Evolutionary conservation across 2,888 invertebrate species (phyloP), one percentile per base, ranked within the genome.

Genomic region (Cataglyphis rosenhaueri): DNA sequence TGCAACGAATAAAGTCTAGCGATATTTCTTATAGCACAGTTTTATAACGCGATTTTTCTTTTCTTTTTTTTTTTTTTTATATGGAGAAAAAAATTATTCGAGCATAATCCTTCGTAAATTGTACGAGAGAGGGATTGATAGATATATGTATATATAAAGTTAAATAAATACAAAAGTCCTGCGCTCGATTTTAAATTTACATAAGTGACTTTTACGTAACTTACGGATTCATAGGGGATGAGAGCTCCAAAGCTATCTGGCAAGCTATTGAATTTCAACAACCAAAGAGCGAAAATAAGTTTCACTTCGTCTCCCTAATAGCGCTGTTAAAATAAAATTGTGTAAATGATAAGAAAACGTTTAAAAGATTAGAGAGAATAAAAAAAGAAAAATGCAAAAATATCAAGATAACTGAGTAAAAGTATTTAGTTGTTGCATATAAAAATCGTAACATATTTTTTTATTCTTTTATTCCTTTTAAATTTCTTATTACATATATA

Each of bases 251-350:
- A 75, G n/a, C 38, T 75, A 29, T 65, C 25, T 10, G 62, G 10
- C 32, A 12, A 48, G 44, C 21, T 75, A 62, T 75, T 62, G 74
- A 62, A 62, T 75, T 48, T 75, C 48, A 48, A 75, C 32, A 75
- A 62, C 15, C 32, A 0, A 44, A 61, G 21, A 44, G 44, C n/a
- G 3, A 10, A 75, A 62, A 75, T 48, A 62, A 74, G 21, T 75
- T 62, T 62, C 3, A n/a, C 21, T 35, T 35, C 12, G 15, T 3
- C 38, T n/a, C 18, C 55, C 12, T n/a, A 52, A 75, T 55, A 5
- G 0, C 29, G 15, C 5, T 6, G n/a, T 52, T 65, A 38, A 65
- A 65, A 65, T 55, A n/a, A 65, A 55, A 76, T 76, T 75, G 35
- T 32, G 32, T 75, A 48, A 61, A 73, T 8, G 25, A 57, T 57